phyloP scores from a whole-genome alignment of 2,797 vertebrate species.

The Philypnodon macrostomus region DNA sequence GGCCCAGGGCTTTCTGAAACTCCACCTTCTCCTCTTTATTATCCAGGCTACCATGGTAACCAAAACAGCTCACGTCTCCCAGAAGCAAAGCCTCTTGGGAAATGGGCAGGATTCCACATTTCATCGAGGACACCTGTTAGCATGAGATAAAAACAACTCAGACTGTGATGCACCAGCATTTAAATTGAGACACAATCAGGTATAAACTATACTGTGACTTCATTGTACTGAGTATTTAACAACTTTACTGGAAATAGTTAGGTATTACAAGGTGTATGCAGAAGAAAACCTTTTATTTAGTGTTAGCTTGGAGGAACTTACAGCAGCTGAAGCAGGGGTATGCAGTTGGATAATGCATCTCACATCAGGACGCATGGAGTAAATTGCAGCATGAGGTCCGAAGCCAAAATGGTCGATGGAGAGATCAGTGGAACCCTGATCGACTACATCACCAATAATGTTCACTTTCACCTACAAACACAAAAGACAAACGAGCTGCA shows the following conservation, averaged over 20 bases:
- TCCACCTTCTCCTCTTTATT: conserved; percentile 91
- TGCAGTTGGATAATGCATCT: conserved; percentile 92
- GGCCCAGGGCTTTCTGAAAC: conserved; percentile 94
- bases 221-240: conserved; percentile 38
- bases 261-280: conserved; percentile 31
- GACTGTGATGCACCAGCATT: conserved; percentile 35
- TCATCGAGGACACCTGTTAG: conserved; percentile 95
- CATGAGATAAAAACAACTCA: conserved; percentile 51
- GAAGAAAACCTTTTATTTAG: conserved; percentile 37
- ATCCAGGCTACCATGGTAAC: conserved; percentile 92
- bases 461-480: conserved; percentile 88
- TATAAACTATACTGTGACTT: conserved; percentile 47
- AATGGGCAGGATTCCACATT: conserved; percentile 95
- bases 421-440: conserved; percentile 87
- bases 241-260: conserved; percentile 28
- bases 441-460: conserved; percentile 91
- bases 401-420: conserved; percentile 86
- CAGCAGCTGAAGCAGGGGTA: conserved; percentile 89
- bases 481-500: neutral
- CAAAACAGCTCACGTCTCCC: conserved; percentile 89
- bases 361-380: conserved; percentile 90
- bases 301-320: conserved; percentile 72
- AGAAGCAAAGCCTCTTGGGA: conserved; percentile 95
- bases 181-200: conserved; percentile 39
- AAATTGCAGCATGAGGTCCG: conserved; percentile 90